phyloP scores from a whole-genome alignment of 1,140 invertebrate genomes.

The Cydia amplana region DNA sequence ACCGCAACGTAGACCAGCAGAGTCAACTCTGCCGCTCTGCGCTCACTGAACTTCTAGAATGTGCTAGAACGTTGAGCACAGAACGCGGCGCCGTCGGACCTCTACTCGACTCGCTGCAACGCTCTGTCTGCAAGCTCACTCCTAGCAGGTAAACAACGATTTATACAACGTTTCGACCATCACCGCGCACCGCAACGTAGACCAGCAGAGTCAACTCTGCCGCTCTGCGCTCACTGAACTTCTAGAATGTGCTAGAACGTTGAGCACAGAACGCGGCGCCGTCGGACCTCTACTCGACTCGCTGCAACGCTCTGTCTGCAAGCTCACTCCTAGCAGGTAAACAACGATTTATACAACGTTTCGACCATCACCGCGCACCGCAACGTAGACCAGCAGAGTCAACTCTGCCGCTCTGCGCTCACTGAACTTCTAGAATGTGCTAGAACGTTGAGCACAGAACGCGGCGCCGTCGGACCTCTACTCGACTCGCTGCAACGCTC shows the following conservation, averaged over 20 bases:
- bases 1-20: constrained; percentile 91
- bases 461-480: constrained; percentile 91
- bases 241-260: constrained; percentile 88
- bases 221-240: constrained; percentile 91
- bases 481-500: constrained; percentile 94
- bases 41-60: constrained; percentile 89
- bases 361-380: constrained; percentile 87
- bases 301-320: constrained; percentile 91
- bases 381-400: constrained; percentile 91
- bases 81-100: constrained; percentile 92
- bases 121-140: constrained; percentile 90
- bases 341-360: no score
- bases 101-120: constrained; percentile 93
- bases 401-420: constrained; percentile 89
- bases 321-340: constrained; percentile 85
- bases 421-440: constrained; percentile 90
- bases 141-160: constrained; percentile 83
- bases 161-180: no score
- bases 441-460: constrained; percentile 91
- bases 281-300: constrained; percentile 93
- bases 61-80: constrained; percentile 91
- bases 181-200: constrained; percentile 89
- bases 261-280: constrained; percentile 92
- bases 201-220: constrained; percentile 89
- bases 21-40: constrained; percentile 89